Percentiles rank a stretch among this genome's conserved stretches.
phyloP scores from a whole-genome alignment of 2,888 invertebrate species.

The Netelia virgata region DNA sequence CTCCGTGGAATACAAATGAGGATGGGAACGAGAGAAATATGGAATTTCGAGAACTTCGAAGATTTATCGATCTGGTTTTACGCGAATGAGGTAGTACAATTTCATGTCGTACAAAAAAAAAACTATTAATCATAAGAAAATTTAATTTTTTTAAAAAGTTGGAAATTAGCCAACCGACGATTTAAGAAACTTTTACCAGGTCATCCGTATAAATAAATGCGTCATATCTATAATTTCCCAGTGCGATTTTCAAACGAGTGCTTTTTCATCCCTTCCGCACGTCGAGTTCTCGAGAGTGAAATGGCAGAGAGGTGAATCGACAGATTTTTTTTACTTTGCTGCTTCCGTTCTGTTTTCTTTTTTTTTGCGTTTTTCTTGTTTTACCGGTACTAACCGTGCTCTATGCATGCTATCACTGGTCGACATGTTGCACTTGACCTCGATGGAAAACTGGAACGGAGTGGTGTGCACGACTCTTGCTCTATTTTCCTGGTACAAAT shows the following conservation, averaged over 20 bases:
- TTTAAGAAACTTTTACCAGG: not conserved
- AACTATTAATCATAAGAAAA: too few species aligned
- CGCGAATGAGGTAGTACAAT: too few species aligned
- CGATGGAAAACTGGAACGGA: not conserved
- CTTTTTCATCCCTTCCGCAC: not conserved
- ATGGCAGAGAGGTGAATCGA: not conserved
- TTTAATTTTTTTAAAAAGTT: not conserved
- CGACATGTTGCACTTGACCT: constrained; percentile 1
- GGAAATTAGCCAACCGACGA: not conserved
- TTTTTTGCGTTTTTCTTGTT: not conserved
- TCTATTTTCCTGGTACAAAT: not conserved
- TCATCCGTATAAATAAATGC: not conserved
- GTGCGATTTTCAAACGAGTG: not conserved
- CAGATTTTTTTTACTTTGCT: not conserved
- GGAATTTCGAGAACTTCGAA: too few species aligned
- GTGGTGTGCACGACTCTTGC: not conserved
- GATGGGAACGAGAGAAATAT: not conserved
- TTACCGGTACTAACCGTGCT: not conserved
- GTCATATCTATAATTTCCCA: too few species aligned
- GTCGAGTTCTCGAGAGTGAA: not conserved
- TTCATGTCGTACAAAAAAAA: too few species aligned
- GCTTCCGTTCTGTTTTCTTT: not conserved
- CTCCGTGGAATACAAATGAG: not conserved
- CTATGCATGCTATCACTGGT: not conserved
- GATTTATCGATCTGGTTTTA: too few species aligned